phyloP scores from a whole-genome alignment of 1,140 invertebrate genomes.

The Drosophila elegans region DNA sequence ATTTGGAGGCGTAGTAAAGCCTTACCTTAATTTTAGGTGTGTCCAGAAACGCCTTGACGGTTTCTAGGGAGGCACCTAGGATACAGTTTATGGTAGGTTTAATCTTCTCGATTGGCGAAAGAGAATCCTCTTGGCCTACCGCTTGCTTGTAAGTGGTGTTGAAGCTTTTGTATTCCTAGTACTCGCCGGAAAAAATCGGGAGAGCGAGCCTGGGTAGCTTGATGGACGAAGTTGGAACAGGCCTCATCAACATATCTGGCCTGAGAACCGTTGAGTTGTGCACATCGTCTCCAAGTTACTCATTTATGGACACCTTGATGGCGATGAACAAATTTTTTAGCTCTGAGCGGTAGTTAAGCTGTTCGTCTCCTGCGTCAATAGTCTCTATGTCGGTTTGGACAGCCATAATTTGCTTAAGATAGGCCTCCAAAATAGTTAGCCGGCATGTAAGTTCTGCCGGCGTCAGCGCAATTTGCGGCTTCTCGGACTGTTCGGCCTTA shows the following conservation, averaged over 20 bases:
- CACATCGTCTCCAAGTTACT: not conserved
- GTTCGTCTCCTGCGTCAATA: not conserved
- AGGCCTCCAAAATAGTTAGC: not conserved
- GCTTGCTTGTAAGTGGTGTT: not conserved
- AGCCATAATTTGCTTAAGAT: not conserved
- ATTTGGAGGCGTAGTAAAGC: too few relatives aligned
- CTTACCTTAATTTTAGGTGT: not conserved
- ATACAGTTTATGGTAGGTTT: not conserved
- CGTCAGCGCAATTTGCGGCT: too few relatives aligned
- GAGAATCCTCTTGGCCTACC: not conserved
- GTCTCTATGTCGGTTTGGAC: not conserved
- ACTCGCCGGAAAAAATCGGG: too few relatives aligned
- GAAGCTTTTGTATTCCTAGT: too few relatives aligned
- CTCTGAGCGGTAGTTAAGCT: not conserved
- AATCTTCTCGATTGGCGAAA: not conserved
- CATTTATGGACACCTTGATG: not conserved
- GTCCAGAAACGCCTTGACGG: not conserved
- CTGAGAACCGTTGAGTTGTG: too few relatives aligned
- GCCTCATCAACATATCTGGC: not conserved
- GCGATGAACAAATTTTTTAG: not conserved
- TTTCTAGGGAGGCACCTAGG: not conserved
- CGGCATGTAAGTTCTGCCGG: not conserved
- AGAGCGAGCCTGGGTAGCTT: too few relatives aligned
- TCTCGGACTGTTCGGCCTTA: too few relatives aligned
- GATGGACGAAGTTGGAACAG: not conserved